These are phyloP conservation scores for Drosophila lacicola DNA, from an alignment of 2,888 invertebrate species.

Conservation along the genomic window DNA sequence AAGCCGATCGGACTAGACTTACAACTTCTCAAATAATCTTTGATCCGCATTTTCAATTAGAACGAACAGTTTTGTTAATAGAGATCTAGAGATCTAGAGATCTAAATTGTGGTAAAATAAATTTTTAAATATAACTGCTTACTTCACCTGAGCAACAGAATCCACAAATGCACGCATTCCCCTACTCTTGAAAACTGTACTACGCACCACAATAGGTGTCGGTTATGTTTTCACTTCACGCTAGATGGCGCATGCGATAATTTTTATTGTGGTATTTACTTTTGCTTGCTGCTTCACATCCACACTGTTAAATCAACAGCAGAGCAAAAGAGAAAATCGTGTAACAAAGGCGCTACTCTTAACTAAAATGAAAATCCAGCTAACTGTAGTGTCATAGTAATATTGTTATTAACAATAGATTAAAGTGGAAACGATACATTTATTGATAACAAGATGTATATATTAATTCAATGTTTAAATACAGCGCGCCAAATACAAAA, in stretches of 20 bases:
- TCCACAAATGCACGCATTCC: slow-evolving; percentile 9
- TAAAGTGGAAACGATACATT: not conserved
- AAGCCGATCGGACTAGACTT: too few relatives aligned
- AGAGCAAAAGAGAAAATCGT: not conserved
- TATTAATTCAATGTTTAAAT: slow-evolving; percentile 20
- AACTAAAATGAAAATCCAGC: not conserved
- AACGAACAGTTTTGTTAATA: too few relatives aligned
- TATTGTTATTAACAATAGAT: too few relatives aligned
- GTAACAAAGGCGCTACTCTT: slow-evolving; percentile 1
- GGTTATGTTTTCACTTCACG: not conserved
- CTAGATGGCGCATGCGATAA: slow-evolving; percentile 29
- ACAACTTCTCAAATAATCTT: too few relatives aligned
- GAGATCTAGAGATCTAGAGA: too few relatives aligned
- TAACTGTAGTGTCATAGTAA: not conserved
- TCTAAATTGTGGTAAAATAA: too few relatives aligned
- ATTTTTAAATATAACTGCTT: too few relatives aligned
- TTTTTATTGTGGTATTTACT: not conserved
- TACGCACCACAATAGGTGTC: not conserved
- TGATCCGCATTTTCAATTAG: too few relatives aligned
- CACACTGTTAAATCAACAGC: slow-evolving; percentile 23
- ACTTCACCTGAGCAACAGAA: not conserved
- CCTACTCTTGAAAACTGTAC: slow-evolving; percentile 21
- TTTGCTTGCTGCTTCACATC: not conserved
- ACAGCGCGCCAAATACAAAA: slow-evolving; percentile 23
- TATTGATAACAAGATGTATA: not conserved